A percentile compares a stretch with the other conserved stretches of the same genome.
phyloP scores from a whole-genome alignment of 2,888 invertebrate genomes.

The Antheraea assamensis region DNA sequence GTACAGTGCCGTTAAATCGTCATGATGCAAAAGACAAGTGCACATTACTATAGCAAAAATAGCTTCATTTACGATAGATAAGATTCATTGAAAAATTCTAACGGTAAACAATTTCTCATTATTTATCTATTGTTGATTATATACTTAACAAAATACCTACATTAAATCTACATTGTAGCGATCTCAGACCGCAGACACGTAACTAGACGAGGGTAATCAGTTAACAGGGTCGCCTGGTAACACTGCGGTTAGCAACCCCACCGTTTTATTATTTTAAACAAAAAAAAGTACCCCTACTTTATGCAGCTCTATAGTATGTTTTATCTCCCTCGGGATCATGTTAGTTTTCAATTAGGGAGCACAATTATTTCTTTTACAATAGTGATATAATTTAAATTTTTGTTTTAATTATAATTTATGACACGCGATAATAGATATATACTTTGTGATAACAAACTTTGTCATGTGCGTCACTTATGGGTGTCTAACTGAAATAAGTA shows the following conservation, averaged over 20 bases:
- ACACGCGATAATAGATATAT: neutral
- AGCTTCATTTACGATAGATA: neutral
- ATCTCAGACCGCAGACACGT: neutral
- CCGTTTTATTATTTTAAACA: conserved; percentile 9
- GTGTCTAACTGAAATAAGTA: too few relatives aligned
- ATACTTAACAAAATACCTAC: neutral
- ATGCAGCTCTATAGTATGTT: neutral
- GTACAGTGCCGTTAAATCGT: too few relatives aligned
- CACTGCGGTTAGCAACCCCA: neutral
- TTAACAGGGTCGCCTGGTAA: neutral
- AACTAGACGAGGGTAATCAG: conserved; percentile 4
- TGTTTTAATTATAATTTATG: neutral
- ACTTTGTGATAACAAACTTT: neutral
- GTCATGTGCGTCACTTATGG: too few relatives aligned
- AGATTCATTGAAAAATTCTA: neutral
- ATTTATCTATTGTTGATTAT: neutral
- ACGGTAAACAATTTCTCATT: neutral
- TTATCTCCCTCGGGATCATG: conserved; percentile 2
- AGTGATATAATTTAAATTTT: neutral
- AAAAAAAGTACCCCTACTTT: neutral
- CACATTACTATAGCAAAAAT: neutral
- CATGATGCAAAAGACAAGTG: too few relatives aligned
- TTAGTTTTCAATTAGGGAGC: neutral
- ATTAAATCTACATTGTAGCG: neutral
- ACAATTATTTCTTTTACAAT: neutral